A percentile compares a stretch with the other conserved stretches of the same genome.
Conservation (phyloP, 2,888 invertebrate genomes). For the Cancer borealis region DNA sequence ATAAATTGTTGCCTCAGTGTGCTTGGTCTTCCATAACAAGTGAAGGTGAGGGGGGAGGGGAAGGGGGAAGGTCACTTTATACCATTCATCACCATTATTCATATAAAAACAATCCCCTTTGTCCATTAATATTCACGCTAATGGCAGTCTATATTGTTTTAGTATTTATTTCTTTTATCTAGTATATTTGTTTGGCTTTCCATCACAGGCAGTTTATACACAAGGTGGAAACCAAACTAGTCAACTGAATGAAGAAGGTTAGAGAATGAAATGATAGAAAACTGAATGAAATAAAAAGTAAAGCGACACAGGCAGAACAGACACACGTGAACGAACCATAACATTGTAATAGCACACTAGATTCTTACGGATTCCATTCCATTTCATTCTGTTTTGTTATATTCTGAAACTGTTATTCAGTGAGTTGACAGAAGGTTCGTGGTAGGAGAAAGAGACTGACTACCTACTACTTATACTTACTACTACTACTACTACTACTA, state of each 20-base stretch:
- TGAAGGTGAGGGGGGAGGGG: neutral
- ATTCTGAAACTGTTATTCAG: neutral
- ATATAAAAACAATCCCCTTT: neutral
- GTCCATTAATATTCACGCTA: neutral
- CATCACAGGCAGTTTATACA: neutral
- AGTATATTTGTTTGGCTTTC: neutral
- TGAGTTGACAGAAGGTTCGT: too few species aligned
- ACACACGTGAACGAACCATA: neutral
- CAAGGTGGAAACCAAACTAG: neutral
- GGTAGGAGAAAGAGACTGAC: too few species aligned
- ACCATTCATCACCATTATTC: slow-evolving; percentile 11
- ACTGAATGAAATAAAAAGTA: neutral
- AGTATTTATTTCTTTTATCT: neutral
- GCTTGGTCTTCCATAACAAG: neutral
- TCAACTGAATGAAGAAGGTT: neutral
- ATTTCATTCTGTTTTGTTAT: neutral
- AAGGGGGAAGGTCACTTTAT: too few species aligned
- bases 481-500: neutral
- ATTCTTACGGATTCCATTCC: neutral
- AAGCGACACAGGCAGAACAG: neutral
- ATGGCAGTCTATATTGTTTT: neutral
- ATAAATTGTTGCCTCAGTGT: neutral
- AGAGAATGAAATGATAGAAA: neutral
- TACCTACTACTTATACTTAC: neutral
- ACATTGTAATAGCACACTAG: neutral